Conservation (phyloP, 1,140 invertebrate species). For the Diachasma alloeum region DNA sequence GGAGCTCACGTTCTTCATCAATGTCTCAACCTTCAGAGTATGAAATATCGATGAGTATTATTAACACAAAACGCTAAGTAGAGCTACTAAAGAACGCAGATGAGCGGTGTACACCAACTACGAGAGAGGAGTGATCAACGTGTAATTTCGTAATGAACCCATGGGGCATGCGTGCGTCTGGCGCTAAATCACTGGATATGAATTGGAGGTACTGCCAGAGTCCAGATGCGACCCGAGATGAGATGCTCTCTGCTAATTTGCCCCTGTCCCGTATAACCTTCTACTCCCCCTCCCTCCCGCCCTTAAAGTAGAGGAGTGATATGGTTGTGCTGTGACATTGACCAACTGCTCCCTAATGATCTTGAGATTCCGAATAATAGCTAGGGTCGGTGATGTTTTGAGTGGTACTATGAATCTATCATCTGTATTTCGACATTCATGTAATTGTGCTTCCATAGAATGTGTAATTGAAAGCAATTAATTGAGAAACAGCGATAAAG, state of each 20-base stretch:
- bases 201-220: conserved; percentile 51
- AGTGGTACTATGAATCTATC: neutral
- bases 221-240: conserved; percentile 39
- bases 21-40: no score
- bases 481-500: no score
- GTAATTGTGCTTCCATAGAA: no score
- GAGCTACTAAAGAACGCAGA: no score
- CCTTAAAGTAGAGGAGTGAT: neutral
- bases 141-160: conserved; percentile 59
- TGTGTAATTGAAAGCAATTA: no score
- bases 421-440: no score
- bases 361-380: neutral
- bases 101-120: no score
- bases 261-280: conserved; percentile 8
- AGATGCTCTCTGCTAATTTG: conserved; percentile 34
- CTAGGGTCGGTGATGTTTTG: neutral
- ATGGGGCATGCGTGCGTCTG: conserved; percentile 39
- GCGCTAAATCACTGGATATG: conserved; percentile 56
- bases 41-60: no score
- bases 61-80: no score
- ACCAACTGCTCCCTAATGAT: conserved; percentile 28
- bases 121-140: conserved; percentile 25
- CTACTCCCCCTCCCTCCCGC: neutral
- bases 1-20: no score
- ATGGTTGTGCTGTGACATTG: conserved; percentile 19